Evolutionary conservation across 2,113 vertebrate genomes (phyloP).

Genomic region (Anolis sagrei): DNA sequence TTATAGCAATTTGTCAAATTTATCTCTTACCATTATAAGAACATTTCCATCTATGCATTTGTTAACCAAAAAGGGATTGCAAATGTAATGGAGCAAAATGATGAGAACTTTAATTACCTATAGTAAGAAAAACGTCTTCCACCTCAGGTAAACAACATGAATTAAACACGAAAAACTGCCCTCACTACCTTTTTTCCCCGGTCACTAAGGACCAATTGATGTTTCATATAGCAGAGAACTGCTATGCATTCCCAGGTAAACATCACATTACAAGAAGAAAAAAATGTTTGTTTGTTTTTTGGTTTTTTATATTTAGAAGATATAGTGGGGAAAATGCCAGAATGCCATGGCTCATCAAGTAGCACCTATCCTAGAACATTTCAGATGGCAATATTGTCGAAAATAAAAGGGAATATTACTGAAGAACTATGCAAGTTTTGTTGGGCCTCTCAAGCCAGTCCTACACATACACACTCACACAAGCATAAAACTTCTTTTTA

Average conservation of each 20-base stretch:
- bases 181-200: constrained; percentile 36
- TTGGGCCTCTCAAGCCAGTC: too few species aligned
- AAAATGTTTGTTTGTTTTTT: too few species aligned
- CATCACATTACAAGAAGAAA: too few species aligned
- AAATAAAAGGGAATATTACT: too few species aligned
- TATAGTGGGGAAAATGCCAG: too few species aligned
- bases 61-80: constrained; percentile 63
- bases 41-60: constrained; percentile 50
- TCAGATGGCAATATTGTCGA: too few species aligned
- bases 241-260: too few species aligned
- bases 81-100: constrained; percentile 63
- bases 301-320: too few species aligned
- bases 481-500: not conserved
- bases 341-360: too few species aligned
- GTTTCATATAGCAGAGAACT: too few species aligned
- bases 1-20: constrained; percentile 62
- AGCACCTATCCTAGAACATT: too few species aligned
- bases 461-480: not conserved
- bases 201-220: too few species aligned
- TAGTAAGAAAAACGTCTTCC: constrained; percentile 65
- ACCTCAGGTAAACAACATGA: constrained; percentile 63
- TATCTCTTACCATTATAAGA: constrained; percentile 55
- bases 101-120: constrained; percentile 65
- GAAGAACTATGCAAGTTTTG: not conserved
- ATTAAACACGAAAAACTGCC: constrained; percentile 61